Evolutionary conservation across 2,113 vertebrate genomes (phyloP), one percentile per base, ranked within the genome.

Genomic region (Elgaria multicarinata): DNA sequence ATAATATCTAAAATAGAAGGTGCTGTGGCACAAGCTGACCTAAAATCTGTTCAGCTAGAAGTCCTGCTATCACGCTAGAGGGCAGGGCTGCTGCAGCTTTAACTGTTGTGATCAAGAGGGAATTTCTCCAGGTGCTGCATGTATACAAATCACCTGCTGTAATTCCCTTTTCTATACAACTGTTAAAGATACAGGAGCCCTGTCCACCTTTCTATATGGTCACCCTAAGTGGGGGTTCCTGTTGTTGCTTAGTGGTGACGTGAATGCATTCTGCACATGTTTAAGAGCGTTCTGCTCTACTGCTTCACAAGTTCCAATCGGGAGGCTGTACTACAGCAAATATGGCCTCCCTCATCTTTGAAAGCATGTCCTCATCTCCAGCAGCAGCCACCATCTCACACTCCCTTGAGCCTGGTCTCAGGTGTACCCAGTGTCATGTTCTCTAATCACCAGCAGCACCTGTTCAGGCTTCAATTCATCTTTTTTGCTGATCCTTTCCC

Each of bases 361-460:
- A 55, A 36, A 75, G 20, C 36, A 36, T 39, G 46, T n/a, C 44
- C 44, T 72, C 44, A 50, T 24, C 42, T 58, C 12, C 12, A 31
- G 4, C 81, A 66, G 20, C 53, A 36, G 4, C 53, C 20, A 22
- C 53, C 31, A n/a, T 4, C 13, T 16, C 0, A 0, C 28, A 8
- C 55, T 66, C 44, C 44, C 36, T 75, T 6, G 33, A 36, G 67
- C n/a, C 39, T 83, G 71, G 69, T 62, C 87, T 83, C 87, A 83
- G 87, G 80, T 67, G 33, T 26, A 83, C 42, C 62, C 24, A 20
- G 50, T 31, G 55, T 46, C 53, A 82, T n/a, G 31, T 82, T 77
- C 39, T 16, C 69, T 71, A 82, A 82, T 74, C 79, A 83, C 44
- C 80, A 78, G 64, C 76, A 64, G 58, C 62, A 87, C 85, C 55